Conservation (phyloP, 2,113 vertebrate genomes). For the Mus pahari region DNA sequence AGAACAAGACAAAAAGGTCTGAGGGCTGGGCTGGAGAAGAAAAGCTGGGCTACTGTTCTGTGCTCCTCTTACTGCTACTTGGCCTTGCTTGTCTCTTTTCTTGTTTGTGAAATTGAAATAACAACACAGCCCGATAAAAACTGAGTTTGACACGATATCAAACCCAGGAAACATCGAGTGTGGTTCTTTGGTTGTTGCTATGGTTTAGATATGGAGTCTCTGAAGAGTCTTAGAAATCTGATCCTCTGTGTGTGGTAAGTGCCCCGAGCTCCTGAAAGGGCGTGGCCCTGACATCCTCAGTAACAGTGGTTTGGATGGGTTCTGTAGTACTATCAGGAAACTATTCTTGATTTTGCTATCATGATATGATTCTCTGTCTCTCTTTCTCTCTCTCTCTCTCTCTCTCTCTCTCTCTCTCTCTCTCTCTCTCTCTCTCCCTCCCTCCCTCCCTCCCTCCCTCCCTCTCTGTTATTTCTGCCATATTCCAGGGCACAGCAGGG, state of each 20-base stretch:
- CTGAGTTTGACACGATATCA: neutral
- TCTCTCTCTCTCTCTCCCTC: neutral
- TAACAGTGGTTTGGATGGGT: neutral
- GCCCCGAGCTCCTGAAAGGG: no score
- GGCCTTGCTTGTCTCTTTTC: neutral
- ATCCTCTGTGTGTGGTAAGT: neutral
- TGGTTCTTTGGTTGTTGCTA: neutral
- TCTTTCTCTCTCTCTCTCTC: no score
- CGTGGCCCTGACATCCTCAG: neutral
- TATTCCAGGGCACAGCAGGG: neutral
- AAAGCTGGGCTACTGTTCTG: neutral
- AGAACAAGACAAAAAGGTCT: neutral
- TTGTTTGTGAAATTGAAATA: constrained; percentile 9
- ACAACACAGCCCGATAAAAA: neutral
- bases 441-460: neutral
- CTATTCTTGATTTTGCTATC: neutral
- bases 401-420: no score
- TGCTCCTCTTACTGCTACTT: neutral
- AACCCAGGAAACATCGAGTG: neutral
- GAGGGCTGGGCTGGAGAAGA: neutral
- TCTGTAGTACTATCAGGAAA: neutral
- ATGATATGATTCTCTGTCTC: no score
- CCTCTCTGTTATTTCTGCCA: neutral
- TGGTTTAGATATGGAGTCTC: neutral
- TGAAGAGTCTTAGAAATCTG: neutral